Conservation (phyloP, 2,113 vertebrate genomes). For the Gallinago media region DNA sequence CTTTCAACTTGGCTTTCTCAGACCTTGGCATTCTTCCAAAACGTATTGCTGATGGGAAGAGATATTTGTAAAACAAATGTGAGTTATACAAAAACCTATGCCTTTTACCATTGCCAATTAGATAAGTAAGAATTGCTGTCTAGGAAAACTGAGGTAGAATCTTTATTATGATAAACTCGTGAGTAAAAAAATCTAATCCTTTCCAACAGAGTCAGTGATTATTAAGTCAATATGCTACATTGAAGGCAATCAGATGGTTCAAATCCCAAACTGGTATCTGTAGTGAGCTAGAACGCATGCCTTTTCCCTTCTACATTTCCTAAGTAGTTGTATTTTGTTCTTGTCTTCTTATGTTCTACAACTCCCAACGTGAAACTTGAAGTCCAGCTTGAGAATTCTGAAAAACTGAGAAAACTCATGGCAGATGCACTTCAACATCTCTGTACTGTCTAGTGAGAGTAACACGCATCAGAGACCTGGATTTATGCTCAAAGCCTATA, state of each 20-base stretch:
- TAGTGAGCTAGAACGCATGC: neutral
- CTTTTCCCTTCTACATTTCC: neutral
- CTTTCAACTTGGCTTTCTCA: conserved; percentile 96
- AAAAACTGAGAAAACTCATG: neutral
- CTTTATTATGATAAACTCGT: neutral
- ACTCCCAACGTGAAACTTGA: neutral
- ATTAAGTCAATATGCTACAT: neutral
- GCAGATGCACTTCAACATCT: neutral
- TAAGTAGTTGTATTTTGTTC: neutral
- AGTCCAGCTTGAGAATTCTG: neutral
- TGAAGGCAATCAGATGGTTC: neutral
- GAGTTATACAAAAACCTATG: neutral
- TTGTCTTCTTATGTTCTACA: neutral
- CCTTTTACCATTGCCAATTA: neutral
- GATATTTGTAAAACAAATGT: neutral
- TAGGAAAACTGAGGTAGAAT: neutral
- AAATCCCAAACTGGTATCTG: neutral
- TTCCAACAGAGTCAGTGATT: neutral
- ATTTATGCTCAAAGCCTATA: neutral
- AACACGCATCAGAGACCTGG: neutral
- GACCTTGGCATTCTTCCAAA: conserved; percentile 98
- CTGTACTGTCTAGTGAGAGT: neutral
- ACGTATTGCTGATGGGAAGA: conserved; percentile 87
- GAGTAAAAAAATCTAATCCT: neutral
- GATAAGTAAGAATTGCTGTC: neutral